Base-by-base conservation (phyloP, 2,888 invertebrate genomes). In the Acrocera orbiculus region DNA sequence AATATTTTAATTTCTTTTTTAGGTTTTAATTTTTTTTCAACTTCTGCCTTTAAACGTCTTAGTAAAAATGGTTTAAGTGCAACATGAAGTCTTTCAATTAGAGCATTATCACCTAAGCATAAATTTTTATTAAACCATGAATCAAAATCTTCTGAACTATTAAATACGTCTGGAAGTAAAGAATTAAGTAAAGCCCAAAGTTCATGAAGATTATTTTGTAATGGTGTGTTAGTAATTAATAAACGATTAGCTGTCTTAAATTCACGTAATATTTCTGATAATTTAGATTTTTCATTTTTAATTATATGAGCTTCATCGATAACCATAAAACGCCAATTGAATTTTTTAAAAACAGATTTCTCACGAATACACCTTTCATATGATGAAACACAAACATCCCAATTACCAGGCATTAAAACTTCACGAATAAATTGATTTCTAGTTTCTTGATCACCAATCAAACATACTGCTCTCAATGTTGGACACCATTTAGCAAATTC, bases 281-380 rank as follows among this genome's bases (percentile, higher is more conserved):
- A 64, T 62, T 92, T 93, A 0, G 89, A 89, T 59, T 95, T 92
- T 58, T 95, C 93, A 61, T 95, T 95, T 60, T 95, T 95, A 46
- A 95, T 92, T 37, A 93, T 70, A 58, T 95, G 95, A 24, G 93
- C 93, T 59, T 95, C 95, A 53, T 95, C 93, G 45, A 95, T 93
- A 11, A 93, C 83, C 73, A 95, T 77, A 58, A 93, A 95, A 10
- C 86, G 68, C 92, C 93, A 95, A 45, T 80, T 86, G 56, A 93
- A 89, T 55, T 92, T 92, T 54, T 90, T 90, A 52, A 95, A 82
- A 2, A 86, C 85, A 9, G 85, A 76, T 59, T 85, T 85, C 56
- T 92, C 90, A 47, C 82, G 73, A 40, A 93, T 85, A 23, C 87
- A 81, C 89, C 93, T 92, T 64, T 93, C 92, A 49, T 93, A 95